Conservation (phyloP, 2,797 vertebrate genomes). For the Fistularia tabacaria region DNA sequence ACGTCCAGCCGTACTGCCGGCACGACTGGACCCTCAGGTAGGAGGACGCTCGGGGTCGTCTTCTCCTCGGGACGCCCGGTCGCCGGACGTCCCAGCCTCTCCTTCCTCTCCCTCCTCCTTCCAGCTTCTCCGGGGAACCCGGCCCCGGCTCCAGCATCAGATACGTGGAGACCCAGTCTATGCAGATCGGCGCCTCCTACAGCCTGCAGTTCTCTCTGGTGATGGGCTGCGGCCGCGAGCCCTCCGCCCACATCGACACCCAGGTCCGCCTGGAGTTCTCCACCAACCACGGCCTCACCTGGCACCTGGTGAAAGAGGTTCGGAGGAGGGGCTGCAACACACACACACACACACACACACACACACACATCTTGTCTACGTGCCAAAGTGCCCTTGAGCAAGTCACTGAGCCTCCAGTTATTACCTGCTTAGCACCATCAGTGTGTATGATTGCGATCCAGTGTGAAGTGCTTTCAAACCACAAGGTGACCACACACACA, state of each 20-base stretch:
- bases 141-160: slow-evolving; percentile 91
- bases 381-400: too few relatives aligned
- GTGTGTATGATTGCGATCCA: background rate
- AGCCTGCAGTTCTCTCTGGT: slow-evolving; percentile 96
- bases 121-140: slow-evolving; percentile 93
- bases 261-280: slow-evolving; percentile 97
- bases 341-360: too few relatives aligned
- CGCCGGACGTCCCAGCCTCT: background rate
- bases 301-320: slow-evolving; percentile 98
- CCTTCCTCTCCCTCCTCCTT: slow-evolving; percentile 34
- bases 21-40: slow-evolving; percentile 98
- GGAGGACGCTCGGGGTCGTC: background rate
- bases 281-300: slow-evolving; percentile 96
- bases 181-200: slow-evolving; percentile 96
- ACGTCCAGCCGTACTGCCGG: slow-evolving; percentile 93
- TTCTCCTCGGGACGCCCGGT: slow-evolving; percentile 76
- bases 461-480: too few relatives aligned
- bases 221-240: slow-evolving; percentile 90
- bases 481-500: too few relatives aligned
- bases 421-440: too few relatives aligned
- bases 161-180: slow-evolving; percentile 98
- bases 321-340: slow-evolving; percentile 14
- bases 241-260: slow-evolving; percentile 93
- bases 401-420: too few relatives aligned
- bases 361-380: too few relatives aligned